A percentile compares a stretch with the other conserved stretches of the same genome.
Conservation (phyloP, 2,797 vertebrate genomes). For the Caiman crocodilus region DNA sequence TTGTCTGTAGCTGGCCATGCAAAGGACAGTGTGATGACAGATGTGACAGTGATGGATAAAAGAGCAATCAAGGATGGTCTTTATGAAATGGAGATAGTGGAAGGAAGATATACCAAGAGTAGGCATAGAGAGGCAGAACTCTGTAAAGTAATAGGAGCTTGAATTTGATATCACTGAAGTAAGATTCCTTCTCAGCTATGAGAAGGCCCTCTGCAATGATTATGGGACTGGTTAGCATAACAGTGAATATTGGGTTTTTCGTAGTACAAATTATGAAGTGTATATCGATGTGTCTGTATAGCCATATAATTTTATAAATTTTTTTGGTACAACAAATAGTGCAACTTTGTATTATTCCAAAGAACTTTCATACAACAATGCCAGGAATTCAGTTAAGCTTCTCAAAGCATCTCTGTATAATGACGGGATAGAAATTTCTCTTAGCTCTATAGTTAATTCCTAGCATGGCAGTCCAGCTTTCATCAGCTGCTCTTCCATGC, state of each 20-base stretch:
- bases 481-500: conserved; percentile 21
- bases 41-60: background rate
- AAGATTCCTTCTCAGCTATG: too few relatives aligned
- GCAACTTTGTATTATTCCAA: background rate
- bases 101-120: background rate
- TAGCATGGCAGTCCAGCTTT: background rate
- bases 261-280: background rate
- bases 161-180: background rate
- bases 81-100: background rate
- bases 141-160: background rate
- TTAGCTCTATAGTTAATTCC: background rate
- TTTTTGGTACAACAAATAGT: background rate
- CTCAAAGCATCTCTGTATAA: background rate
- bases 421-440: background rate
- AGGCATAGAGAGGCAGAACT: background rate
- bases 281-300: background rate
- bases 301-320: background rate
- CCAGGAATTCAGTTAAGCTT: too few relatives aligned
- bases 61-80: fast-evolving
- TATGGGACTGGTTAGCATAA: background rate
- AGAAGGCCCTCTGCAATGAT: background rate
- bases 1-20: background rate
- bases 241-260: background rate
- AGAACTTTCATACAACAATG: background rate
- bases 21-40: background rate